These are phyloP conservation scores for Apantesis nais DNA, from an alignment of 2,888 invertebrate genomes.

Conservation along the genomic window DNA sequence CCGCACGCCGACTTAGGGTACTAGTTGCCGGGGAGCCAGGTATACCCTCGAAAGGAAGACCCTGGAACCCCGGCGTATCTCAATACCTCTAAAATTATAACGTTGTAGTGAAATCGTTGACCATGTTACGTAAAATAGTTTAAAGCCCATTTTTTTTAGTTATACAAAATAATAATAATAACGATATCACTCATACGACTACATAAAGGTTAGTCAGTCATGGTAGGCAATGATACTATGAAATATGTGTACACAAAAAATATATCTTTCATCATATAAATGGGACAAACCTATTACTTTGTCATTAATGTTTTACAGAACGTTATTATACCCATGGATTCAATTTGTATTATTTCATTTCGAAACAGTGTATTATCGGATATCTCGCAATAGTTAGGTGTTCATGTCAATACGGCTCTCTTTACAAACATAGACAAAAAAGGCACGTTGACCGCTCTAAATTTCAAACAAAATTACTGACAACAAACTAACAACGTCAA, in stretches of 20 bases:
- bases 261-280: conserved; percentile 33
- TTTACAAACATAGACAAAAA: conserved; percentile 61
- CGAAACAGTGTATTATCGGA: conserved; percentile 43
- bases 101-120: background rate
- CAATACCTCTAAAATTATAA: conserved; percentile 26
- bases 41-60: too few relatives aligned
- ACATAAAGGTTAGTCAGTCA: background rate
- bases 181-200: background rate
- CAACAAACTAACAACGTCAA: conserved; percentile 83
- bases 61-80: too few relatives aligned
- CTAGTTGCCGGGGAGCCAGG: too few relatives aligned
- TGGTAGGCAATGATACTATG: background rate
- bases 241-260: conserved; percentile 6
- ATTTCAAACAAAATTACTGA: conserved; percentile 84
- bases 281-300: conserved; percentile 45
- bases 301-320: conserved; percentile 39
- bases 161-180: background rate
- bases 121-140: background rate
- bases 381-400: conserved; percentile 53
- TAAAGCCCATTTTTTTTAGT: background rate
- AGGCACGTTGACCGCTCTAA: conserved; percentile 66
- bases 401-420: conserved; percentile 68
- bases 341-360: conserved; percentile 44
- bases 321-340: conserved; percentile 42
- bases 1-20: too few relatives aligned